Base-by-base conservation (phyloP, 35 echinoderm and acorn worm genomes). In the Apostichopus parvimensis region DNA sequence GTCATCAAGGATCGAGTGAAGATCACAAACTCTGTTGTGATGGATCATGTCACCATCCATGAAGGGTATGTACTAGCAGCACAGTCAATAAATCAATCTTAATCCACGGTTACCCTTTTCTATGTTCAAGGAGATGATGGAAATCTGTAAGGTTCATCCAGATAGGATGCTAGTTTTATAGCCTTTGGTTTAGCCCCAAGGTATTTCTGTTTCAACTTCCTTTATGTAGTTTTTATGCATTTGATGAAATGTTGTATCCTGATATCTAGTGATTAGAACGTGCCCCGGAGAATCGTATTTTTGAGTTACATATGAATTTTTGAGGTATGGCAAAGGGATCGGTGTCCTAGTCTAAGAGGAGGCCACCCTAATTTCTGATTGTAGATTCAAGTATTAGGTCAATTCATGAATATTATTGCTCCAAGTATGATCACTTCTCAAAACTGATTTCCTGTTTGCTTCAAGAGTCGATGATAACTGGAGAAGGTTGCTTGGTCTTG, bases 11-110 rank as follows among this genome's bases (percentile, higher is more conserved):
- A 99, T 26, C 94, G 94, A 62, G 97, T 99, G 56, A 99, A 96
- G 58, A 96, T 99, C 56, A 82, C 93, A 62, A 99, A 94, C 89
- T 96, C 95, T 5, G 92, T 99, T 8, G 82, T 99, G 5, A 99
- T 99, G 97, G 93, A 99, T 86, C 97, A 99, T 95, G 97, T 99
- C 5, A 99, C 93, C 34, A 99, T 99, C 25, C 88, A 93, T 18
- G 97, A 99, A 89, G 97, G 97, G 97, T 99, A 92, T 82, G 93
- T 90, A n/a, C n/a, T n/a, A 75, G 14, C 71, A 75, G 34, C 2
- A 34, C 0, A 34, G 28, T 45, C 34, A 75, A 75, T 75, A 7
- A 4, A 7, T 7, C 71, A 24, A 18, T 75, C n/a, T 18, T 73
- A 6, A 18, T 75, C 3, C 71, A 18, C 15, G 14, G 71, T 75